These are phyloP conservation scores for Chironomus riparius DNA, from an alignment of 2,888 invertebrate genomes.

Conservation along the genomic window DNA sequence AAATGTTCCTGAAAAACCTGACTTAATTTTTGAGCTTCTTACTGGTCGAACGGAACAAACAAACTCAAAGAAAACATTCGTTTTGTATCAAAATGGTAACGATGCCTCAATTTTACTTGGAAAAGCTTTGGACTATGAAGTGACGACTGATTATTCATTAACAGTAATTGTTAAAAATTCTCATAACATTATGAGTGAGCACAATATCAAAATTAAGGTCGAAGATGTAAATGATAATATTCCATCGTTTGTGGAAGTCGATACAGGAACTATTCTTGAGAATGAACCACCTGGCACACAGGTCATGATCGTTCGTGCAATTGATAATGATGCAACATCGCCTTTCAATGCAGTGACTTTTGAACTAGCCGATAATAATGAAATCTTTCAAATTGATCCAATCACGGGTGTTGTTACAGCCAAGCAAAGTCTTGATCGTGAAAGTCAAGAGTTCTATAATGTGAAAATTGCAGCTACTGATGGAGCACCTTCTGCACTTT, in stretches of 20 bases:
- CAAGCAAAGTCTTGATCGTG: constrained; percentile 72
- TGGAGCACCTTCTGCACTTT: constrained; percentile 73
- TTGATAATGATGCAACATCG: constrained; percentile 76
- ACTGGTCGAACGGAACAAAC: constrained; percentile 78
- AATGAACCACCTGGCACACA: constrained; percentile 74
- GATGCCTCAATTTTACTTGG: constrained; percentile 67
- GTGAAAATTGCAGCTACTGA: constrained; percentile 86
- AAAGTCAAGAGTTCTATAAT: constrained; percentile 73
- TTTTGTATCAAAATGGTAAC: constrained; percentile 57
- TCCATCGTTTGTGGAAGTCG: constrained; percentile 73
- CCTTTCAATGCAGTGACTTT: constrained; percentile 77
- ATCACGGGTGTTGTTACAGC: constrained; percentile 86
- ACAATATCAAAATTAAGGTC: constrained; percentile 66
- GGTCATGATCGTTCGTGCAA: constrained; percentile 77
- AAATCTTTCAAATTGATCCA: constrained; percentile 73
- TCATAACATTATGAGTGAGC: constrained; percentile 68
- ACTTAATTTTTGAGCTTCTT: constrained; percentile 69
- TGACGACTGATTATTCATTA: constrained; percentile 71
- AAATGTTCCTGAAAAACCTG: constrained; percentile 63
- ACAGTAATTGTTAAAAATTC: constrained; percentile 77
- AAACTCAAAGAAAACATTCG: constrained; percentile 70
- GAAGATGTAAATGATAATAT: constrained; percentile 87
- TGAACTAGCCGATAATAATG: constrained; percentile 56
- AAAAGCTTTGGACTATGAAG: constrained; percentile 73
- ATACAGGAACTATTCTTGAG: constrained; percentile 73